These are phyloP conservation scores for Perccottus glenii DNA, from an alignment of 2,113 vertebrate genomes.

Conservation along the genomic window DNA sequence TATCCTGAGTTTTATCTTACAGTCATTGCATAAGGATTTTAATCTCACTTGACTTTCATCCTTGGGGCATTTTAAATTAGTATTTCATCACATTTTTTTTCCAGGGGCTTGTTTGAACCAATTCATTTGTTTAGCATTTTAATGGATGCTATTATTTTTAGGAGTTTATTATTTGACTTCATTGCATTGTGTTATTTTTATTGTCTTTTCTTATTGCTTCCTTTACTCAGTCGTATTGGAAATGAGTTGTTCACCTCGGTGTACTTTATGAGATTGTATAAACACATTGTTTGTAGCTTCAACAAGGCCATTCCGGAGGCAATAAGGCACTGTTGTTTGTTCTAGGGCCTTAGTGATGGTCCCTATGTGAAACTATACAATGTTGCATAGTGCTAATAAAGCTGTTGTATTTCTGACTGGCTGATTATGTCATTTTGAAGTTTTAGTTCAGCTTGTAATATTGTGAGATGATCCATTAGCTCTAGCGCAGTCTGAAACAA, in stretches of 20 bases:
- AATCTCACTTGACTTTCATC: not conserved
- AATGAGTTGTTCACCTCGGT: not conserved
- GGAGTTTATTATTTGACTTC: not conserved
- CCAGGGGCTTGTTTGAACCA: not conserved
- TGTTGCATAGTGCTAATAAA: not conserved
- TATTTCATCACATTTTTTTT: not conserved
- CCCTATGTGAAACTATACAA: not conserved
- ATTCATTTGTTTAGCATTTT: slow-evolving; percentile 12
- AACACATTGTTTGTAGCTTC: not conserved
- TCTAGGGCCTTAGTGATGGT: not conserved
- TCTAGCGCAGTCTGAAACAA: too few species aligned
- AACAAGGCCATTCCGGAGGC: not conserved
- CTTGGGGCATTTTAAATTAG: not conserved
- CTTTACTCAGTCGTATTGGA: not conserved
- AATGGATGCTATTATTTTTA: slow-evolving; percentile 1
- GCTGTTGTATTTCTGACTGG: too few species aligned
- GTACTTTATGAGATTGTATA: not conserved
- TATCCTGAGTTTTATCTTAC: not conserved
- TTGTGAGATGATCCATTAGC: too few species aligned
- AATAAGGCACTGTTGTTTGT: not conserved
- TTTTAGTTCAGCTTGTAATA: too few species aligned
- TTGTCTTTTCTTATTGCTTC: not conserved
- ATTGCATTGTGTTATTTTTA: slow-evolving; percentile 1
- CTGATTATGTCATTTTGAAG: too few species aligned
- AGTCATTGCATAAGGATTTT: not conserved